These are phyloP conservation scores for Abramis brama DNA, from an alignment of 2,113 vertebrate species.

Conservation along the genomic window DNA sequence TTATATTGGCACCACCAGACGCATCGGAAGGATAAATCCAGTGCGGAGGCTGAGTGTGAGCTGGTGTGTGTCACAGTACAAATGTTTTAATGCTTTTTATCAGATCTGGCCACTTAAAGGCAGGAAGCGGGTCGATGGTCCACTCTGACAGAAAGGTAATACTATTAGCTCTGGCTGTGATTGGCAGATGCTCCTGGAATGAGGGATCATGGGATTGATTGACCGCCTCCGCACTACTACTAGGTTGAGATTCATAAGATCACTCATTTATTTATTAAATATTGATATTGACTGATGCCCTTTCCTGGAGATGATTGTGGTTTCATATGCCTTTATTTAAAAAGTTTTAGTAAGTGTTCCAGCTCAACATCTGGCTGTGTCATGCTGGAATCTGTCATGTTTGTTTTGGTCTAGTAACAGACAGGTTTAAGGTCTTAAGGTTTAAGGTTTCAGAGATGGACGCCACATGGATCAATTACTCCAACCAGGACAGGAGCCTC, in stretches of 20 bases:
- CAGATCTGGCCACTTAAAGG: conserved; percentile 72
- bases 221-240: conserved; percentile 58
- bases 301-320: conserved; percentile 54
- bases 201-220: conserved; percentile 71
- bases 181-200: conserved; percentile 63
- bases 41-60: conserved; percentile 46
- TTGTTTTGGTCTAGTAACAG: conserved; percentile 55
- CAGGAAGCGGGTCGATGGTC: conserved; percentile 73
- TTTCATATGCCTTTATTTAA: conserved; percentile 11
- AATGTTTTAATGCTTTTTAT: conserved; percentile 80
- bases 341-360: background rate
- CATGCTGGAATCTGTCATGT: background rate
- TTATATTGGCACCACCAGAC: background rate
- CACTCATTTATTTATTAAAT: conserved; percentile 79
- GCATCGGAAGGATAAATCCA: background rate
- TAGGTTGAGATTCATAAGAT: conserved; percentile 65
- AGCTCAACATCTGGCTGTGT: background rate
- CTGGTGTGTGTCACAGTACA: conserved; percentile 74
- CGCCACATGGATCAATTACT: conserved; percentile 73
- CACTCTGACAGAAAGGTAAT: conserved; percentile 75
- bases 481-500: conserved; percentile 69
- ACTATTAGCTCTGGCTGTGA: conserved; percentile 68
- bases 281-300: conserved; percentile 77
- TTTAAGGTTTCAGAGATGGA: conserved; percentile 50
- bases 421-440: conserved; percentile 58